Evolutionary conservation across 2,888 invertebrate genomes (phyloP).

Genomic region (Mimas tiliae): DNA sequence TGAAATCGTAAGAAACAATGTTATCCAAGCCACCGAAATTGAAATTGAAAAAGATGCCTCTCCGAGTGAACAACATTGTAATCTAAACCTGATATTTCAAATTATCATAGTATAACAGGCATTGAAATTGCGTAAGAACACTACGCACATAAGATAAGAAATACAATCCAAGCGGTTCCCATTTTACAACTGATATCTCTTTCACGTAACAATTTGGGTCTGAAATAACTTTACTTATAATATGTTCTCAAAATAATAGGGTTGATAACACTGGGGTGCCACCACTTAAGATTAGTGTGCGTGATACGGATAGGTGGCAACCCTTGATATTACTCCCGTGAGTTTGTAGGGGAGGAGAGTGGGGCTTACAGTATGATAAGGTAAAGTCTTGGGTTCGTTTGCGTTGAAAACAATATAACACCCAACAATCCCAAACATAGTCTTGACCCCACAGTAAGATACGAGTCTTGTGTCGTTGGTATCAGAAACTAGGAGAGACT

Average conservation of each 20-base stretch:
- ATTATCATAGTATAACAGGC: constrained; percentile 4
- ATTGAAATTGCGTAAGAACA: constrained; percentile 7
- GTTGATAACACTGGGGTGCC: constrained; percentile 50
- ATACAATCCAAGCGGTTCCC: constrained; percentile 1
- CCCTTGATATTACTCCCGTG: constrained; percentile 10
- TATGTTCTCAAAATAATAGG: constrained; percentile 41
- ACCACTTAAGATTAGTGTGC: constrained; percentile 44
- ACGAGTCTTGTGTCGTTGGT: no score
- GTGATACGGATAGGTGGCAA: constrained; percentile 38
- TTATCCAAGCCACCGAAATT: no score
- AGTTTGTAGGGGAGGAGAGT: neutral
- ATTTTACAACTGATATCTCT: constrained; percentile 13
- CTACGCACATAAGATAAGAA: constrained; percentile 24
- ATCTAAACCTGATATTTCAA: constrained; percentile 14
- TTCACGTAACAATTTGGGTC: constrained; percentile 15
- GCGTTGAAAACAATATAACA: neutral
- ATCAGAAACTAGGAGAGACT: no score
- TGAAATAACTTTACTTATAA: constrained; percentile 19
- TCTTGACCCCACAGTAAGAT: no score
- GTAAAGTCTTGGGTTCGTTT: neutral
- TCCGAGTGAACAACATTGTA: neutral
- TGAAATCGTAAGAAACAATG: no score
- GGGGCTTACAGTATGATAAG: neutral
- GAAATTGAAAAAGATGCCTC: no score
- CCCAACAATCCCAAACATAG: no score